Conservation (phyloP, 1,140 invertebrate species). For the Drosophila yakuba region DNA sequence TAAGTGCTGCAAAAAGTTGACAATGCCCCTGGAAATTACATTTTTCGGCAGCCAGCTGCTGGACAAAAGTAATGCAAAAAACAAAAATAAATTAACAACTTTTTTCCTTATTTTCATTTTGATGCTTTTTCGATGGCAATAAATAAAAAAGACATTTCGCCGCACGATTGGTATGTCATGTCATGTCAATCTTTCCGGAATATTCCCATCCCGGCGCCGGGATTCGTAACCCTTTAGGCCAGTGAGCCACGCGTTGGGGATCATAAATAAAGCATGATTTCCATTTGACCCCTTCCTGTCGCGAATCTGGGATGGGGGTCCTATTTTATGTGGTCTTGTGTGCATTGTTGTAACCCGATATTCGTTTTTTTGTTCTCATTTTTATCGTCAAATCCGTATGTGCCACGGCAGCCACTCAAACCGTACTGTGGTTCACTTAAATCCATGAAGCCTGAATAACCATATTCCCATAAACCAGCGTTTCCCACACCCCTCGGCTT, state of each 20-base stretch:
- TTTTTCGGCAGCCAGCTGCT: constrained; percentile 21
- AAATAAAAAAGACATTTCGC: constrained; percentile 58
- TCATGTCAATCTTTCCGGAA: constrained; percentile 57
- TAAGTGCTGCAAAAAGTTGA: constrained; percentile 53
- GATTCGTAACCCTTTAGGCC: constrained; percentile 8
- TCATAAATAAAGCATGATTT: constrained; percentile 68
- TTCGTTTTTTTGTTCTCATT: constrained; percentile 30
- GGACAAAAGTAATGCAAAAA: not conserved
- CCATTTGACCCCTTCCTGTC: constrained; percentile 41
- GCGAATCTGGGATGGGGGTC: not conserved
- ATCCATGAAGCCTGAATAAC: constrained; percentile 51
- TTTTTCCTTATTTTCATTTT: constrained; percentile 7
- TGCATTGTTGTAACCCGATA: constrained; percentile 49
- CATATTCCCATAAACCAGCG: constrained; percentile 14
- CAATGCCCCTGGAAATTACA: constrained; percentile 18
- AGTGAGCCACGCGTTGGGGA: constrained; percentile 40
- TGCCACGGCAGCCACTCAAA: constrained; percentile 27
- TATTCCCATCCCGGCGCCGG: constrained; percentile 3
- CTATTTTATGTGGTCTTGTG: constrained; percentile 41
- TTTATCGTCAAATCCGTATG: constrained; percentile 60
- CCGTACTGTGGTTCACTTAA: constrained; percentile 49
- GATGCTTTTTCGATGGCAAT: constrained; percentile 18
- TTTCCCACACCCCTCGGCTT: not conserved
- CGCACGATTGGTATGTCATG: constrained; percentile 65
- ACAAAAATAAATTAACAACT: constrained; percentile 35